phyloP scores from a whole-genome alignment of 2,888 invertebrate species.

The Tenthredo livida region DNA sequence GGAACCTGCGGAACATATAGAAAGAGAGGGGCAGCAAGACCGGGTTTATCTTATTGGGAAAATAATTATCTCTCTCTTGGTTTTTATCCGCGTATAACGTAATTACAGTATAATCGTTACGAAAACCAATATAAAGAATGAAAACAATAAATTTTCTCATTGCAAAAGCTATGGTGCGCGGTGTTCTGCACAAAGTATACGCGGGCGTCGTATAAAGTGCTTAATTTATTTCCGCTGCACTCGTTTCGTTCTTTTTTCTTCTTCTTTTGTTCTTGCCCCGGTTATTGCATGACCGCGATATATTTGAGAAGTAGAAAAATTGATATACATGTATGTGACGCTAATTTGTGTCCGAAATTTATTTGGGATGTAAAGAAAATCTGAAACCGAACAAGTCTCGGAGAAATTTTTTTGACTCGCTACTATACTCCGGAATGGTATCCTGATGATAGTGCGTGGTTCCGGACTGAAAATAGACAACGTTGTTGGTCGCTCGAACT shows the following conservation, averaged over 20 bases:
- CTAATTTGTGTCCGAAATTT: neutral
- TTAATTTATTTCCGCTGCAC: too few species aligned
- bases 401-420: neutral
- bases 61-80: conserved; percentile 27
- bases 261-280: neutral
- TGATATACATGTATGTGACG: neutral
- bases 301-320: neutral
- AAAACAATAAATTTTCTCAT: conserved; percentile 12
- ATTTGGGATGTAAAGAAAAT: neutral
- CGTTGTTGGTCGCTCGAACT: conserved; percentile 72
- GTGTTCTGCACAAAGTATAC: neutral
- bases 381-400: neutral
- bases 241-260: neutral
- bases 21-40: neutral
- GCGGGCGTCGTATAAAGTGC: neutral
- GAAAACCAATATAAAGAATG: conserved; percentile 24
- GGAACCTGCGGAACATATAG: neutral
- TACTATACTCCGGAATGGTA: conserved; percentile 59
- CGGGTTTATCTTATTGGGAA: conserved; percentile 28
- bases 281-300: neutral
- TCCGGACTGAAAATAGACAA: conserved; percentile 75
- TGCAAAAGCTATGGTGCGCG: neutral
- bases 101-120: conserved; percentile 8
- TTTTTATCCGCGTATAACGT: neutral
- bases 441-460: conserved; percentile 66